Percentiles rank a stretch among this genome's conserved stretches.
phyloP scores from a whole-genome alignment of 1,140 invertebrate genomes.

The Ephestia elutella region DNA sequence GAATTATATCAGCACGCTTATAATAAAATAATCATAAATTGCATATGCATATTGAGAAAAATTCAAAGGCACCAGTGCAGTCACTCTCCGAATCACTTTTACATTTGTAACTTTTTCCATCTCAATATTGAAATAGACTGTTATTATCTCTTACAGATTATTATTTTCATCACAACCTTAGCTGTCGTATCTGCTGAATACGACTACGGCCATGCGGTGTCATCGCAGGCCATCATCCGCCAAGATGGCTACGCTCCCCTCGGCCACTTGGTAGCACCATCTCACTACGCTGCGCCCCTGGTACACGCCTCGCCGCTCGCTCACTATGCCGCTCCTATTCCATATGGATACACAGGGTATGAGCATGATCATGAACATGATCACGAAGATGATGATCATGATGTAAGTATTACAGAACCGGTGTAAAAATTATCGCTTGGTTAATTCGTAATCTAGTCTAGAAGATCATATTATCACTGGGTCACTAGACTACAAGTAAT shows the following conservation, averaged over 20 bases:
- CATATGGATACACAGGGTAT: conserved; percentile 22
- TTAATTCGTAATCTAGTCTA: too few species aligned
- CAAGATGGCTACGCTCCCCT: conserved; percentile 31
- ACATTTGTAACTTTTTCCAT: too few species aligned
- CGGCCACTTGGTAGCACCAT: conserved; percentile 21
- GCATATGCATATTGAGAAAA: too few species aligned
- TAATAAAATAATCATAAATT: too few species aligned
- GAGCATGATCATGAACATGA: conserved; percentile 13
- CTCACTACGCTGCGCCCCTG: conserved; percentile 21
- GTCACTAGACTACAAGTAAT: too few species aligned
- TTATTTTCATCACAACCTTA: conserved; percentile 30
- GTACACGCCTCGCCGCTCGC: conserved; percentile 22
- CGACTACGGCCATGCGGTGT: conserved; percentile 36
- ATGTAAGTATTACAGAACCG: too few species aligned
- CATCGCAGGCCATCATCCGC: conserved; percentile 48
- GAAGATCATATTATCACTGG: too few species aligned
- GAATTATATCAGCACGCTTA: too few species aligned
- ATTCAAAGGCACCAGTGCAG: too few species aligned
- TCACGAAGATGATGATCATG: background rate
- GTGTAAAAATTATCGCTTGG: background rate
- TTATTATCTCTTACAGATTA: conserved; percentile 24
- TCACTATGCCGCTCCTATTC: conserved; percentile 23
- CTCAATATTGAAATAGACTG: too few species aligned
- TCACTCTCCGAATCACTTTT: too few species aligned
- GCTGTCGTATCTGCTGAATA: conserved; percentile 25